Percentiles rank a stretch among this genome's conserved stretches.
Conservation (phyloP, 2,113 vertebrate genomes). For the Misgurnus mizolepis region DNA sequence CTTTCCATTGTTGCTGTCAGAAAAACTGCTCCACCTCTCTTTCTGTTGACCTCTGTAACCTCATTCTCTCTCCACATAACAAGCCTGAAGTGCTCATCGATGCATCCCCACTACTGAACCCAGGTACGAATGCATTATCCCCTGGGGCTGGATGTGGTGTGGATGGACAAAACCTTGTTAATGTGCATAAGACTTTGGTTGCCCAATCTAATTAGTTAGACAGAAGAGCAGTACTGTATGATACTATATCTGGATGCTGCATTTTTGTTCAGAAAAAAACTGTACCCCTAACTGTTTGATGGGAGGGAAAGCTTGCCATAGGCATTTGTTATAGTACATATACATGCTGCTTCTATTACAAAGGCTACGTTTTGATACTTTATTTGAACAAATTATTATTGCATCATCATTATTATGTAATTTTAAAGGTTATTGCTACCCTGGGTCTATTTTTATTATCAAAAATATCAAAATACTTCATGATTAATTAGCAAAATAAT, state of each 20-base stretch:
- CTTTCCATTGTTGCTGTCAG: slow-evolving; percentile 23
- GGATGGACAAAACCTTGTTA: slow-evolving; percentile 32
- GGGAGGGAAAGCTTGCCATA: background rate
- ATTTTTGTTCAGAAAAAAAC: background rate
- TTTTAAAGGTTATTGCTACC: no score
- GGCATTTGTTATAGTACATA: background rate
- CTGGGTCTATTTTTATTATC: no score
- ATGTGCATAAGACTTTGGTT: slow-evolving; percentile 6
- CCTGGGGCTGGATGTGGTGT: background rate
- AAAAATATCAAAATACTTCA: no score
- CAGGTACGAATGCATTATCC: slow-evolving; percentile 7
- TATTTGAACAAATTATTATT: no score
- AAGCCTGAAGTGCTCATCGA: slow-evolving; percentile 24
- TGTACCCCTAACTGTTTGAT: background rate
- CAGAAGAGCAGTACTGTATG: background rate
- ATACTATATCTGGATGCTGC: slow-evolving; percentile 10
- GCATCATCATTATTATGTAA: no score
- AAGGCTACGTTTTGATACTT: no score
- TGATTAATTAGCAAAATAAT: no score
- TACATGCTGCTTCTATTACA: no score
- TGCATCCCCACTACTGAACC: background rate
- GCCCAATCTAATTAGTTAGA: slow-evolving; percentile 24
- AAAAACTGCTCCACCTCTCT: background rate
- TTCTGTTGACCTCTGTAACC: background rate
- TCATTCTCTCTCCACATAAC: background rate